phyloP scores from a whole-genome alignment of 2,113 vertebrate species.

The Helogale parvula region DNA sequence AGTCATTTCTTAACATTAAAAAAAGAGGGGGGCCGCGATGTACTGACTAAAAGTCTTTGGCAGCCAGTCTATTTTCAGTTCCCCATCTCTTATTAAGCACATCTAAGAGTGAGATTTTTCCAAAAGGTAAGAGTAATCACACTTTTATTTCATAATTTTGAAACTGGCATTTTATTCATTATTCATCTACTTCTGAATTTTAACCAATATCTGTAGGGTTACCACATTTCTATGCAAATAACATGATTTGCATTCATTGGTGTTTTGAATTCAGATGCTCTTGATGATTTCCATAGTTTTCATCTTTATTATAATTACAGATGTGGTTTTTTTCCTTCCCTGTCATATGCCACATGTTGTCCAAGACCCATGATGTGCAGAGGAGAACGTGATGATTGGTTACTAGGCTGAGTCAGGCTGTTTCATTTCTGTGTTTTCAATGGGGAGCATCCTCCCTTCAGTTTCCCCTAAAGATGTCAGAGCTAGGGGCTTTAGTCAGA shows the following conservation, averaged over 20 bases:
- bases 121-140: slow-evolving; percentile 39
- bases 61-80: slow-evolving; percentile 58
- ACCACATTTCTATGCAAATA: slow-evolving; percentile 66
- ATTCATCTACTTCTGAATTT: slow-evolving; percentile 59
- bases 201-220: background rate
- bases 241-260: slow-evolving; percentile 46
- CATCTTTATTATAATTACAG: slow-evolving; percentile 32
- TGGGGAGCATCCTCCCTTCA: background rate
- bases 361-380: background rate
- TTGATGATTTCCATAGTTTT: slow-evolving; percentile 47
- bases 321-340: background rate
- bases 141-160: slow-evolving; percentile 49
- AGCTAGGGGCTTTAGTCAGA: background rate
- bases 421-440: background rate
- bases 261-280: slow-evolving; percentile 16
- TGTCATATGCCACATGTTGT: background rate
- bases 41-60: slow-evolving; percentile 48
- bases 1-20: slow-evolving; percentile 61
- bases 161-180: slow-evolving; percentile 57
- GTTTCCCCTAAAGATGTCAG: background rate
- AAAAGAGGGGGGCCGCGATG: background rate
- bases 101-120: background rate
- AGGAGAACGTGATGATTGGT: background rate
- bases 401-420: background rate
- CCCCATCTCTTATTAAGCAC: slow-evolving; percentile 31